Evolutionary conservation across 2,113 vertebrate genomes (phyloP), one percentile per base, ranked within the genome.

Genomic region (Pseudopipra pipra): DNA sequence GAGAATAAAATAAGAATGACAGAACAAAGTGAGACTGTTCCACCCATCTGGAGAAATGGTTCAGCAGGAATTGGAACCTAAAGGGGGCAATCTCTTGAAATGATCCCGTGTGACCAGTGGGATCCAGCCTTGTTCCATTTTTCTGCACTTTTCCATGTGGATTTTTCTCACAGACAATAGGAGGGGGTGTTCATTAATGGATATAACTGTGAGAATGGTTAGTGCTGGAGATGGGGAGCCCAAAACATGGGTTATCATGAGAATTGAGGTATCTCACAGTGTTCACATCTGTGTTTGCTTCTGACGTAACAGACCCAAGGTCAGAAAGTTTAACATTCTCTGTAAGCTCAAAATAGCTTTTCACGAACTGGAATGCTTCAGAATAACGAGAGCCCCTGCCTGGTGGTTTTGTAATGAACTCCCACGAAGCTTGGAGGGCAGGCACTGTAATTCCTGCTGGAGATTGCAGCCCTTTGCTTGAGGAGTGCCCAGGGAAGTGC

Each of bases 1-100:
- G 90, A 91, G 84, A 61, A 52, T 81, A 44, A 94, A 93, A 17
- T 23, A 62, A 89, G 81, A 83, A 59, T 27, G 84, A 73, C 90
- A 78, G 41, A 95, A 65, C 76, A 75, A 91, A 75, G 63, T 49
- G 74, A 83, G 70, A 30, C 13, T 68, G 54, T 71, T 71, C 8
- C 59, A 51, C 44, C 94, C 68, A 77, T 82, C 80, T 96, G 96
- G 71, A 96, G 77, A 85, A 77, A 59, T 18, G 52, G 68, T 70
- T 96, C 68, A 93, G 76, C 56, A 86, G 62, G 63, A 85, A 16
- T 46, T 94, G 24, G 22, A 52, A 82, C 94, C 76, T 89, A 23
- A 92, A 97, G 66, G 85, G 68, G 87, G 2, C 11, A 10, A 66
- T 93, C 71, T 95, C 95, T 90, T 33, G 78, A 63, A 65, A 44